These are phyloP conservation scores for Rhamphomyia laevipes DNA, from an alignment of 2,888 invertebrate species.

Conservation along the genomic window DNA sequence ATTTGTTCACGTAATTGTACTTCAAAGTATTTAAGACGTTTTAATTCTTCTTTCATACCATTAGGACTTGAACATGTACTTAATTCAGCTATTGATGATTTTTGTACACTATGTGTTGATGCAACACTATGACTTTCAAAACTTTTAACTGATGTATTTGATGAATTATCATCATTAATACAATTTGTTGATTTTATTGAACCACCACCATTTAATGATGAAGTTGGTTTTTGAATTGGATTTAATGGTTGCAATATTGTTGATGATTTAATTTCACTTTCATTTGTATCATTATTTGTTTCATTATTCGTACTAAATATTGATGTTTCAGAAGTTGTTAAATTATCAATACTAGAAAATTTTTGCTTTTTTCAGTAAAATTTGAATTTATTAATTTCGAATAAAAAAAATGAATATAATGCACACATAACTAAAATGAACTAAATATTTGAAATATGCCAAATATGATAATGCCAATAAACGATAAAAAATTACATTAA, in stretches of 20 bases:
- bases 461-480: no score
- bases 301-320: constrained; percentile 29
- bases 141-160: constrained; percentile 34
- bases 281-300: neutral
- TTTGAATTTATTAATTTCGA: no score
- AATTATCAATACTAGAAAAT: constrained; percentile 14
- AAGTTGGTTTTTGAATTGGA: constrained; percentile 21
- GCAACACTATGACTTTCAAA: constrained; percentile 32
- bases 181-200: neutral
- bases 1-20: constrained; percentile 35
- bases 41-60: constrained; percentile 32
- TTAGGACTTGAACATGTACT: constrained; percentile 28
- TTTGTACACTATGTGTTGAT: constrained; percentile 28
- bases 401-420: no score
- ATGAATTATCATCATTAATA: constrained; percentile 29
- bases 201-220: constrained; percentile 22
- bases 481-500: no score
- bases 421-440: no score
- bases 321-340: constrained; percentile 33
- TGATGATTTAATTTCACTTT: no score
- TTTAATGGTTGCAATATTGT: neutral
- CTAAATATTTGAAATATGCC: no score
- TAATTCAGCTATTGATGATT: constrained; percentile 20
- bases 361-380: no score
- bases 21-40: constrained; percentile 34